Base-by-base conservation (phyloP, 2,888 invertebrate species). In the Congeria kusceri region DNA sequence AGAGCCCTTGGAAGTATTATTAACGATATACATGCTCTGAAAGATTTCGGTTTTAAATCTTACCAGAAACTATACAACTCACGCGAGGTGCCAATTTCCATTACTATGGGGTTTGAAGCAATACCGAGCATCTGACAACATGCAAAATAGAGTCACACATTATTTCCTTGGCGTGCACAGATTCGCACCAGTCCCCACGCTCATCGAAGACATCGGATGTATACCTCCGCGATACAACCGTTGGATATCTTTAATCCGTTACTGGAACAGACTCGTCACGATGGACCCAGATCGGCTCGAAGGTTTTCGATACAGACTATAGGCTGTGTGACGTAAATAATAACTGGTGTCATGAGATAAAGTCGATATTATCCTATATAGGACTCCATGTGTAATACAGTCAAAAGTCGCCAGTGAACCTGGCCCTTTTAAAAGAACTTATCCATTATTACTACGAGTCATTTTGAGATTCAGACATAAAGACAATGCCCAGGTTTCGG, bases 71-170 rank as follows among this genome's bases (percentile, higher is more conserved):
- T 83, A 11, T 74, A 46, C 46, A 28, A 57, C n/a, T 47, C 64
- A 15, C 69, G 79, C 56, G 68, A 79, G 11, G 44, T 56, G 11
- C 78, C 77, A 15, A 61, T 71, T 11, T 53, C 5, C 66, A 71
- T 29, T 71, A 77, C 57, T 28, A 49, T 77, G 80, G 77, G 81
- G 81, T 11, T 70, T 28, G 18, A 68, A 58, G 32, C 23, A 65
- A 13, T 73, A 58, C 53, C 49, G 67, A 13, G 18, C n/a, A 9
- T 20, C 39, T 20, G 62, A 62, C 32, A 62, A 62, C 39, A n/a
- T 62, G 15, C 62, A 62, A 32, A n/a, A 72, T 46, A 47, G 76
- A 56, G 70, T 59, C 4, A 64, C 77, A 7, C 49, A 73, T 25
- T 77, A 77, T 67, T 70, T 66, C 44, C 56, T 75, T n/a, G 62